Conservation (phyloP, 2,113 vertebrate species). For the Apteryx owenii region DNA sequence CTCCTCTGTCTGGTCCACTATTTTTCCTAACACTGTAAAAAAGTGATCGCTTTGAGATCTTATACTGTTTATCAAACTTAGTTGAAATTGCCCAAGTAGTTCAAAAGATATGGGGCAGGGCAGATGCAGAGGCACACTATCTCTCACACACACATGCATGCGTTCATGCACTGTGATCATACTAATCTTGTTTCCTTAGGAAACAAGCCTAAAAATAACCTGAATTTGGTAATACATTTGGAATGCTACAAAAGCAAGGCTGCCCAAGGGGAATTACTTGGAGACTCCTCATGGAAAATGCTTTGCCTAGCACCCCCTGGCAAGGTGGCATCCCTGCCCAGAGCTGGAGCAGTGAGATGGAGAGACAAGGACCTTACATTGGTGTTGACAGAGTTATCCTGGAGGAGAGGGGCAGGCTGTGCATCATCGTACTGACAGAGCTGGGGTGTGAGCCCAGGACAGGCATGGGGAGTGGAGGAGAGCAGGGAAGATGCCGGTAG, state of each 20-base stretch:
- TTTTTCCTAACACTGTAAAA: background rate
- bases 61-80: background rate
- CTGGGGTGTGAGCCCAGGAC: rapidly evolving
- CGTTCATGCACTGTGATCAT: rapidly evolving
- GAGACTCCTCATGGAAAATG: background rate
- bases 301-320: background rate
- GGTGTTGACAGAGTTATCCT: background rate
- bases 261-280: background rate
- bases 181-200: background rate
- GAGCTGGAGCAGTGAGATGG: background rate
- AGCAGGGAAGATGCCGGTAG: background rate
- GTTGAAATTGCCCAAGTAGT: background rate
- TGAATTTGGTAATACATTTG: background rate
- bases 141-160: background rate
- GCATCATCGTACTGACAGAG: too few relatives aligned
- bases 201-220: background rate
- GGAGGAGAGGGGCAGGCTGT: background rate
- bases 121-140: background rate
- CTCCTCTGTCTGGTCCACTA: background rate
- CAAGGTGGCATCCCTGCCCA: background rate
- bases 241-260: background rate
- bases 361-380: background rate
- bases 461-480: background rate
- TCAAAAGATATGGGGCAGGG: background rate
- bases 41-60: background rate